Evolutionary conservation across 2,888 invertebrate species (phyloP).

Genomic region (Ferrisia virgata): DNA sequence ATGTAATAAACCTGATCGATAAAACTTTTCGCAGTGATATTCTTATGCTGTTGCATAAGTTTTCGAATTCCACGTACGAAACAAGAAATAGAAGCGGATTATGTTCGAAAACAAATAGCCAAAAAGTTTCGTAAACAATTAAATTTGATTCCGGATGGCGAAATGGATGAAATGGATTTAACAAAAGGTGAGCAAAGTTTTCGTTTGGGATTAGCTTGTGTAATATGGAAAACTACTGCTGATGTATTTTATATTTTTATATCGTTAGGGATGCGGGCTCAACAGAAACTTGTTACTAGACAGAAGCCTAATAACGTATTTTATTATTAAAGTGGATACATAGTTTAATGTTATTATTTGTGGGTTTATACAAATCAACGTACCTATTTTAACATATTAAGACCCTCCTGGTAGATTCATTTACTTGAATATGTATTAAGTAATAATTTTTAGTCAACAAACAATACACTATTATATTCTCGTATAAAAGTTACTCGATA

Average conservation of each 20-base stretch:
- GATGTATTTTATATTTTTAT: neutral
- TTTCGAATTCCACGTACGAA: slow-evolving; percentile 90
- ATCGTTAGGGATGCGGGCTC: neutral
- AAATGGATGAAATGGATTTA: slow-evolving; percentile 79
- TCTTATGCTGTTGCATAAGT: slow-evolving; percentile 84
- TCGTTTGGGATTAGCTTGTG: neutral
- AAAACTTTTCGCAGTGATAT: slow-evolving; percentile 68
- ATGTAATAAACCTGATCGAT: too few species aligned
- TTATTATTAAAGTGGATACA: neutral
- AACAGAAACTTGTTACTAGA: neutral
- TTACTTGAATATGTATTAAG: too few species aligned
- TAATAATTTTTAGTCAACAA: too few species aligned
- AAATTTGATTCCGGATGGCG: slow-evolving; percentile 75
- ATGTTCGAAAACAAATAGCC: slow-evolving; percentile 77
- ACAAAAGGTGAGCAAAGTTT: slow-evolving; percentile 61
- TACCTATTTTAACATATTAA: too few species aligned
- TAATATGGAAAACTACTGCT: neutral
- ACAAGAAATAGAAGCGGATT: slow-evolving; percentile 92
- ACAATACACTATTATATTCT: too few species aligned
- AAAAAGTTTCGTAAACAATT: slow-evolving; percentile 77
- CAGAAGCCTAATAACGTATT: neutral
- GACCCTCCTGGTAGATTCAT: too few species aligned
- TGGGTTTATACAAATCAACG: too few species aligned
- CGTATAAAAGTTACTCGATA: too few species aligned
- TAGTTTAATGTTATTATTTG: neutral